Evolutionary conservation across 2,113 vertebrate species (phyloP).

Genomic region (Scortum barcoo): DNA sequence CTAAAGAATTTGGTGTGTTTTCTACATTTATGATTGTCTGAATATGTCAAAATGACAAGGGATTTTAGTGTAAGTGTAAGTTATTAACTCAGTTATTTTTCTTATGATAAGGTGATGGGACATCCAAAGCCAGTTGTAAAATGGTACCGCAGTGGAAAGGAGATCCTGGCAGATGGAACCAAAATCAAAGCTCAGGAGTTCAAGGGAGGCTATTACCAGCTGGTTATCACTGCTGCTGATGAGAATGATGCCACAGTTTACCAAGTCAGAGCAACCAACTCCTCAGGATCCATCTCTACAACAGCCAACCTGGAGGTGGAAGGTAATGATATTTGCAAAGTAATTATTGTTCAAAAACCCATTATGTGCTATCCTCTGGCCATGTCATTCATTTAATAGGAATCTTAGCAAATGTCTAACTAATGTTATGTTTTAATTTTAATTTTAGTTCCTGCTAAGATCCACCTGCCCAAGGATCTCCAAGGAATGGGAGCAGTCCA

Average conservation of each 20-base stretch:
- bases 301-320: conserved; percentile 96
- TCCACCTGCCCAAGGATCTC: conserved; percentile 94
- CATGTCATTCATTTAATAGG: not conserved
- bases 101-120: conserved; percentile 89
- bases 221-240: conserved; percentile 91
- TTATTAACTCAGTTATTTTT: conserved; percentile 9
- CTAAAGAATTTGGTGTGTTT: not conserved
- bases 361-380: not conserved
- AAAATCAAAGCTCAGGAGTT: conserved; percentile 97
- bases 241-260: conserved; percentile 94
- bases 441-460: conserved; percentile 95
- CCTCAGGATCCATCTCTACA: conserved; percentile 94
- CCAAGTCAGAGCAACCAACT: conserved; percentile 97
- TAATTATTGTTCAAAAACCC: not conserved
- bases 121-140: conserved; percentile 96
- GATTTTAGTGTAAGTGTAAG: not conserved
- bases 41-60: not conserved
- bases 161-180: conserved; percentile 94
- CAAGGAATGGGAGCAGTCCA: conserved; percentile 99
- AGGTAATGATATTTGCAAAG: conserved; percentile 84
- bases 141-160: conserved; percentile 97
- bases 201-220: conserved; percentile 97
- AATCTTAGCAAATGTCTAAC: not conserved
- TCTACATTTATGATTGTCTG: not conserved
- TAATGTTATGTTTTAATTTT: conserved; percentile 1